Evolutionary conservation across 2,888 invertebrate species (phyloP).

Genomic region (Chorisops tibialis): DNA sequence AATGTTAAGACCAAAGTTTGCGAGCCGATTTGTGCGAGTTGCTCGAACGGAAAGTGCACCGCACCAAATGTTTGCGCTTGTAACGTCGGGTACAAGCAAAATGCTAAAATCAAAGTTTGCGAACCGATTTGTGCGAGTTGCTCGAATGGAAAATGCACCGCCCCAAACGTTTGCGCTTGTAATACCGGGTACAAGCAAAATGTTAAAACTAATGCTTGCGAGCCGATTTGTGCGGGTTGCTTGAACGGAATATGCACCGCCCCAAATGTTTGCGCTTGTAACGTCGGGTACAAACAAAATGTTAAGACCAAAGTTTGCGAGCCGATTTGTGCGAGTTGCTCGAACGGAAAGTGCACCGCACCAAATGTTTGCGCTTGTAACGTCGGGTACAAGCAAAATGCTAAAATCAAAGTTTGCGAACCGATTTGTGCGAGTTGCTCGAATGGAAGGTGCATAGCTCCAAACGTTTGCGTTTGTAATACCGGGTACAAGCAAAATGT

Average conservation of each 20-base stretch:
- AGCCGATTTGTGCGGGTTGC: no score
- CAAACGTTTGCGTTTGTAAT: neutral
- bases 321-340: neutral
- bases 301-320: neutral
- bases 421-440: neutral
- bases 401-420: neutral
- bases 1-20: neutral
- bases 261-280: no score
- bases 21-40: neutral
- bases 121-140: neutral
- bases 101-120: neutral
- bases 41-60: neutral
- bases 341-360: neutral
- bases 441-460: neutral
- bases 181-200: neutral
- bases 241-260: no score
- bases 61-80: neutral
- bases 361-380: neutral
- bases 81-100: neutral
- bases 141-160: neutral
- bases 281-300: neutral
- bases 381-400: neutral
- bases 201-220: neutral
- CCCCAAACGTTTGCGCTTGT: neutral
- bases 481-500: neutral